Conservation (phyloP, 2,888 invertebrate species). For the Pantelozetes paolii region DNA sequence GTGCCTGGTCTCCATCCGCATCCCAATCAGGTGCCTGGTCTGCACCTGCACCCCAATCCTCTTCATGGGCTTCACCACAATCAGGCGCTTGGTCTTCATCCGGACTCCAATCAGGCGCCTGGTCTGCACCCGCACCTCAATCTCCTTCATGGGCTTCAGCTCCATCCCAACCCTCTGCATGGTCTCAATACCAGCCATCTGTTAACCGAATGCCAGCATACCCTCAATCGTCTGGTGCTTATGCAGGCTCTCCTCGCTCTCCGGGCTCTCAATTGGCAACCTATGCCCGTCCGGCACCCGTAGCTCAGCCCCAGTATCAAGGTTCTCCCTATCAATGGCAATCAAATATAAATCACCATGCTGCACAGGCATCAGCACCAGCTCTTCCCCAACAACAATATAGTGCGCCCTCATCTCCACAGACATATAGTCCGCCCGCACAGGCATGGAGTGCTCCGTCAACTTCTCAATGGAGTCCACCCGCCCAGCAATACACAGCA, state of each 20-base stretch:
- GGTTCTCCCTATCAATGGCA: background rate
- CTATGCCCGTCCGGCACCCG: background rate
- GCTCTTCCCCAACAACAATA: background rate
- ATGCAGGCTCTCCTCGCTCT: background rate
- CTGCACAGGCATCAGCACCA: background rate
- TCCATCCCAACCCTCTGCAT: background rate
- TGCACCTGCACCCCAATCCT: background rate
- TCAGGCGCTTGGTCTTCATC: no score
- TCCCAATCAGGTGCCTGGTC: no score
- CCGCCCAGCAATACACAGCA: background rate
- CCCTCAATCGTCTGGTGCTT: background rate
- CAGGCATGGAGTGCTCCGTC: background rate
- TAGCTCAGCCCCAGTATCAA: background rate
- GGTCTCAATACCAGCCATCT: no score
- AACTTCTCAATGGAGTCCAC: background rate
- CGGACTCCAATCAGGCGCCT: background rate
- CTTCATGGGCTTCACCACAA: no score
- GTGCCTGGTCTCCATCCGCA: no score
- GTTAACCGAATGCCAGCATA: background rate
- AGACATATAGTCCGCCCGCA: background rate
- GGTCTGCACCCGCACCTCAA: no score
- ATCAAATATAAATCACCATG: background rate
- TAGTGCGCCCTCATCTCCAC: background rate
- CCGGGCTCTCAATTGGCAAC: background rate
- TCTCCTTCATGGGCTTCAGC: no score